A percentile compares a stretch with the other conserved stretches of the same genome.
Conservation (phyloP, 1,140 invertebrate species). For the Nomia melanderi region DNA sequence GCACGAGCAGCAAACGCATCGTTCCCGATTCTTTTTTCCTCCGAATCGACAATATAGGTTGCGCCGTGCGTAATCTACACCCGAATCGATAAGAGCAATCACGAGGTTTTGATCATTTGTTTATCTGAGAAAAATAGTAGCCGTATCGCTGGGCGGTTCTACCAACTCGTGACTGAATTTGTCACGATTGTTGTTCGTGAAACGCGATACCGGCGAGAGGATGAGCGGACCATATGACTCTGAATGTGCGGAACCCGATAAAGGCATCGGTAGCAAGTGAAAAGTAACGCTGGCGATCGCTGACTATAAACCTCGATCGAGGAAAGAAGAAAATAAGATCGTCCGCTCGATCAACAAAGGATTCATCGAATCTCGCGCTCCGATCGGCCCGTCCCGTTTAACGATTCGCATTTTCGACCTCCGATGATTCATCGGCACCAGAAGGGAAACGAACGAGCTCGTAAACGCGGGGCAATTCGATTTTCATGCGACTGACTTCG, state of each 20-base stretch:
- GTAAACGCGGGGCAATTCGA: not conserved
- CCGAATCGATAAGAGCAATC: slow-evolving; percentile 52
- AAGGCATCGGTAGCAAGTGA: not conserved
- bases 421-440: not conserved
- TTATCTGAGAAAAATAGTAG: slow-evolving; percentile 58
- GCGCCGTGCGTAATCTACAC: slow-evolving; percentile 31
- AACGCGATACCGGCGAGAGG: slow-evolving; percentile 17
- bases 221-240: no score
- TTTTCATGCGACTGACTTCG: not conserved
- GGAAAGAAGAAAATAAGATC: no score
- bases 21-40: not conserved
- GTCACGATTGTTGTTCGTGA: slow-evolving; percentile 57
- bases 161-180: slow-evolving; percentile 32
- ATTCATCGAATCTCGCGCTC: no score
- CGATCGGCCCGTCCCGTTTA: not conserved
- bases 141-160: slow-evolving; percentile 32
- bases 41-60: not conserved
- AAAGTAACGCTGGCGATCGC: no score
- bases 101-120: slow-evolving; percentile 36
- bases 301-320: no score
- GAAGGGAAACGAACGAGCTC: not conserved
- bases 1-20: not conserved
- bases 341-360: no score
- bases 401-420: not conserved
- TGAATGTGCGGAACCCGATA: slow-evolving; percentile 16